Base-by-base conservation (phyloP, 2,113 vertebrate species). In the Anolis carolinensis region DNA sequence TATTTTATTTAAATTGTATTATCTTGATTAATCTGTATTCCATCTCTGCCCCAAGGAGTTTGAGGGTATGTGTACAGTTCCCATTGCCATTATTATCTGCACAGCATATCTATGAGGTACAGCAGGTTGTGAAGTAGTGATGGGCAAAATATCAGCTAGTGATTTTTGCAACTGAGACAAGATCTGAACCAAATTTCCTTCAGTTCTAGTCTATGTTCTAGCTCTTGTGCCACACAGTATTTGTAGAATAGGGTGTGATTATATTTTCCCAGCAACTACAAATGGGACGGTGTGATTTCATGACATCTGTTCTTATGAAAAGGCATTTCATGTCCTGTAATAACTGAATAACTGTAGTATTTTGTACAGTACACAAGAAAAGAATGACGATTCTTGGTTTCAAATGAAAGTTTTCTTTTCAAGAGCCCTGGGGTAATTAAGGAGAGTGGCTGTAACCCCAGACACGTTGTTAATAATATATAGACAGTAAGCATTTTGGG, bases 391-490 rank as follows among this genome's bases (percentile, higher is more conserved):
- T 83, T 85, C 77, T 72, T 81, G 27, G 77, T 89, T 84, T 32
- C 72, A 90, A 48, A 79, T 27, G 62, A 67, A 92, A 48, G 90
- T 70, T 77, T 65, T 83, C 81, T 88, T 78, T 91, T 68, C 70
- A 82, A 85, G 92, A 90, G 87, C 88, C 85, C 83, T 0, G 78
- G 84, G 80, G 63, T 78, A 18, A 50, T 36, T 84, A 55, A 84
- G 27, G 86, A 5, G 0, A 71, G 87, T 79, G 73, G 48, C 81
- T 91, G 94, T 94, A 94, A 95, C 92, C 93, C 92, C 93, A 95
- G 93, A 94, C 83, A 87, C 84, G 82, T 93, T 91, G 92, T 92
- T 94, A 94, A 94, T 90, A 92, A 86, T 89, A 86, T 89, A 86
- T 85, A 89, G 93, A 92, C 91, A 92, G 94, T 87, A 90, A 91